These are phyloP conservation scores for Mythimna vitellina DNA, from an alignment of 2,888 invertebrate species.

Conservation along the genomic window DNA sequence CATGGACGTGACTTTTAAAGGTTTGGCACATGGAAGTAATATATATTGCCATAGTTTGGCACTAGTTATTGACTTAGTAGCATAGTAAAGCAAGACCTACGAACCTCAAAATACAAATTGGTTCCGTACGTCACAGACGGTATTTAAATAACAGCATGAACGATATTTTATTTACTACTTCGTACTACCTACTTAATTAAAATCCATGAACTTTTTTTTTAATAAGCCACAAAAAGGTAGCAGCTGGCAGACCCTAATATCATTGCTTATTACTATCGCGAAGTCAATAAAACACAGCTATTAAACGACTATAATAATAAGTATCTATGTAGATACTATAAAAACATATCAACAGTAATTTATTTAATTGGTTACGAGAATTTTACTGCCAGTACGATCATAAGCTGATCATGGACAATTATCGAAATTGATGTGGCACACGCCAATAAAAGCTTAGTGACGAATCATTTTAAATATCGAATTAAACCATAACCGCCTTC, in stretches of 20 bases:
- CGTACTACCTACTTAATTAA: not conserved
- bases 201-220: not conserved
- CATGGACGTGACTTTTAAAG: conserved; percentile 41
- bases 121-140: not conserved
- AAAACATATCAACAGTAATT: conserved; percentile 42
- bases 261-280: not conserved
- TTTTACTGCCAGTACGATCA: conserved; percentile 47
- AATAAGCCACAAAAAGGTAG: conserved; percentile 2
- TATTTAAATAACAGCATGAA: not conserved
- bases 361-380: conserved; percentile 52
- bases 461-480: conserved; percentile 18
- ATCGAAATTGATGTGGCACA: conserved; percentile 42
- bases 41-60: conserved; percentile 34
- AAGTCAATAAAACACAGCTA: conserved; percentile 27
- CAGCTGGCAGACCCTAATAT: not conserved
- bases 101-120: too few species aligned
- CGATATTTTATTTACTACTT: too few species aligned
- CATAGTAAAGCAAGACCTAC: not conserved
- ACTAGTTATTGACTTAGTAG: conserved; percentile 4
- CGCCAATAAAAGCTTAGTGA: conserved; percentile 9
- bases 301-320: conserved; percentile 32
- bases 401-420: conserved; percentile 44
- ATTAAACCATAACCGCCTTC: not conserved
- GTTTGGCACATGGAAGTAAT: conserved; percentile 43
- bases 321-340: conserved; percentile 25